Base-by-base conservation (phyloP, 2,888 invertebrate species). In the Scaptomyza polygonia region DNA sequence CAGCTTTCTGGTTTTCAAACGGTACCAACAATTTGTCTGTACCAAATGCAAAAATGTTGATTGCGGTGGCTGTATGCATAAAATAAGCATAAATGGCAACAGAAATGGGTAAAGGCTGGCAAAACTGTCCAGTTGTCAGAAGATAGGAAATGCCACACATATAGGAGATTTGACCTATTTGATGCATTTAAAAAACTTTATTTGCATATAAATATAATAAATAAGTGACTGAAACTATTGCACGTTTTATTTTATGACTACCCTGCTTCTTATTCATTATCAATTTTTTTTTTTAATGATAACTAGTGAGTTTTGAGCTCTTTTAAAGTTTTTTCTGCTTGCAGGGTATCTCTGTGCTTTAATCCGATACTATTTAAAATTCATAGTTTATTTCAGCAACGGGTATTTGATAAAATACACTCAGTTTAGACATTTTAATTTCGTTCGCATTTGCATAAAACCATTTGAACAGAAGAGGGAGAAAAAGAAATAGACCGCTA, bases 401-500 rank as follows among this genome's bases (percentile, higher is more conserved):
- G 8, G 12, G 8, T 9, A 30, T 18, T 47, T 48, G n/a, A 48
- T 48, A n/a, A 32, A 48, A 21, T 48, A 9, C 4, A 1, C 12
- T 21, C 12, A n/a, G 39, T 16, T 32, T 18, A 36, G 1, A n/a
- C 12, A 42, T 54, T 57, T 45, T 47, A 55, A 59, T 52, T 40
- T 44, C 18, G 27, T 39, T 27, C 32, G 21, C 12, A 42, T 32
- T 73, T 44, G 47, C n/a, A 25, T 21, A 58, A 39, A n/a, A 12
- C 34, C 51, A 52, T 52, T 67, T 55, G 45, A 21, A 59, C 40
- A 25, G 12, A 42, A 42, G 18, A 42, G 9, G 11, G 32, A 12
- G 11, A 34, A 80, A 14, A 68, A 72, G 62, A 61, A 57, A 68
- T 68, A 69, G 62, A n/a, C n/a, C n/a, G n/a, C n/a, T n/a, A n/a